phyloP scores from a whole-genome alignment of 2,888 invertebrate genomes.

The Lasioglossum malachurum region DNA sequence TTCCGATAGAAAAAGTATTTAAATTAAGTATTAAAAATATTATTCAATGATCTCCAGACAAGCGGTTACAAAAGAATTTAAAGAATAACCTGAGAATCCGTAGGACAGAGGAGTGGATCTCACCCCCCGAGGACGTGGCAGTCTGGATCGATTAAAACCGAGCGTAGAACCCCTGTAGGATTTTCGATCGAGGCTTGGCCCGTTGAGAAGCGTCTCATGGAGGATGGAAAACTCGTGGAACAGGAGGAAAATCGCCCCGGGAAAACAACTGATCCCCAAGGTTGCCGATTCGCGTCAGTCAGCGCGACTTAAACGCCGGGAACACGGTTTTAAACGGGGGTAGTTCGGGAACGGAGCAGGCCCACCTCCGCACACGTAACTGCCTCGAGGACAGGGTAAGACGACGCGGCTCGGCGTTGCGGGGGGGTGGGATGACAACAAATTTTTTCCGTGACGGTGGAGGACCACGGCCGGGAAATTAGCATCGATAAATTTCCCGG shows the following conservation, averaged over 20 bases:
- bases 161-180: neutral
- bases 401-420: conserved; percentile 55
- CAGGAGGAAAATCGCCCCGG: conserved; percentile 7
- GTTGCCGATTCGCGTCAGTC: conserved; percentile 58
- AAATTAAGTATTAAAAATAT: too few relatives aligned
- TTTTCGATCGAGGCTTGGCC: neutral
- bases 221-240: neutral
- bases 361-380: conserved; percentile 65
- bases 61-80: neutral
- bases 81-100: neutral
- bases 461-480: conserved; percentile 83
- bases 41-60: too few relatives aligned
- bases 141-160: neutral
- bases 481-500: conserved; percentile 84
- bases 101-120: neutral
- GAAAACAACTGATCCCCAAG: conserved; percentile 15
- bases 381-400: conserved; percentile 72
- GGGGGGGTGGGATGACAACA: conserved; percentile 72
- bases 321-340: conserved; percentile 69
- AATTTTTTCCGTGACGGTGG: conserved; percentile 78
- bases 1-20: too few relatives aligned
- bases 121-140: neutral
- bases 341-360: conserved; percentile 63
- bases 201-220: neutral
- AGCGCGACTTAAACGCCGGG: conserved; percentile 52